These are phyloP conservation scores for Neopipo cinnamomea DNA, from an alignment of 2,113 vertebrate genomes.

Conservation along the genomic window DNA sequence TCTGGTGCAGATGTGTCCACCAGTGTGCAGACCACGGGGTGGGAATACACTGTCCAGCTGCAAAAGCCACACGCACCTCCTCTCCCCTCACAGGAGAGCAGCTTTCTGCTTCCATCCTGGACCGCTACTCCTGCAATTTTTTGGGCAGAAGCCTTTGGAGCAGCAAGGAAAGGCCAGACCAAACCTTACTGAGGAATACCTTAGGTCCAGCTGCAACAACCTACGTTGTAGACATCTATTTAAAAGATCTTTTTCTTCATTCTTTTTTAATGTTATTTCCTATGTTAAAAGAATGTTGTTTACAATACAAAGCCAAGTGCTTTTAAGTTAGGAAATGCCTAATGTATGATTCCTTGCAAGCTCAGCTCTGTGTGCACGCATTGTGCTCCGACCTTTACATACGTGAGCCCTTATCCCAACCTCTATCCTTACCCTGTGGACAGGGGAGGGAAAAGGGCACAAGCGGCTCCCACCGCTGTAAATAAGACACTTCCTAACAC, in stretches of 20 bases:
- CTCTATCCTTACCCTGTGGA: not conserved
- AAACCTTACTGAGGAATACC: not conserved
- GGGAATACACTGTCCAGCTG: not conserved
- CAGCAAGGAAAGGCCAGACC: not conserved
- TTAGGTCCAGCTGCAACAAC: conserved; percentile 1
- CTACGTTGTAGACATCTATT: not conserved
- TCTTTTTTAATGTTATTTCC: not conserved
- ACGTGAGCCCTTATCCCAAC: not conserved
- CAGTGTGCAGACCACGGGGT: fast-evolving
- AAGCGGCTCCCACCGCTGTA: not conserved
- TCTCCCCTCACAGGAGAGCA: not conserved
- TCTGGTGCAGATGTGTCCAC: not conserved
- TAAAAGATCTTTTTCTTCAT: not conserved
- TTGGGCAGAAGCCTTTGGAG: not conserved
- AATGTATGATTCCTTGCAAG: conserved; percentile 17
- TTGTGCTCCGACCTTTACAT: not conserved
- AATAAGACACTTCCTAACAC: conserved; percentile 55
- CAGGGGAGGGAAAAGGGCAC: not conserved
- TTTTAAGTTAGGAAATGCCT: conserved; percentile 65
- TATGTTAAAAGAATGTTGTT: conserved; percentile 58
- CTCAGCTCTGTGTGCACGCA: not conserved
- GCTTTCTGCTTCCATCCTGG: not conserved
- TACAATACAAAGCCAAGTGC: conserved; percentile 50
- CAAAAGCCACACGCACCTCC: not conserved
- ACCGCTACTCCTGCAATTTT: not conserved